Conservation (phyloP, 2,888 invertebrate genomes). For the Leptarthrus brevirostris region DNA sequence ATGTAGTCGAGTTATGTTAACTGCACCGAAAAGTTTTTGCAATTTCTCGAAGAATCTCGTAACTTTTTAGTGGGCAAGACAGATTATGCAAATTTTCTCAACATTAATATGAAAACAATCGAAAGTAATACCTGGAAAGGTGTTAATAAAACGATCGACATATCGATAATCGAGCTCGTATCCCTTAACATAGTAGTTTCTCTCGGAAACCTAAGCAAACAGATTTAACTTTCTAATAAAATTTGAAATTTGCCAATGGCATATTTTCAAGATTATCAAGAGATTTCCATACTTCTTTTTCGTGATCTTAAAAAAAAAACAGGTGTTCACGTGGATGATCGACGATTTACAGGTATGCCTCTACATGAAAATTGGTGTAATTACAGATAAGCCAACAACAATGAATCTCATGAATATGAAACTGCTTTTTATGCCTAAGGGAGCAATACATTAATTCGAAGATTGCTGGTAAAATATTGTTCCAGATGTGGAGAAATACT, state of each 20-base stretch:
- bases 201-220: slow-evolving; percentile 11
- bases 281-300: slow-evolving; percentile 1
- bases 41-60: too few species aligned
- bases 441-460: too few species aligned
- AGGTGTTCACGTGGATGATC: slow-evolving; percentile 1
- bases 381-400: neutral
- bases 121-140: slow-evolving; percentile 6
- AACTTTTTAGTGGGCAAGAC: too few species aligned
- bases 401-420: too few species aligned
- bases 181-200: neutral
- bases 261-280: neutral
- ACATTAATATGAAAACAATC: too few species aligned
- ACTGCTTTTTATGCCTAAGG: too few species aligned
- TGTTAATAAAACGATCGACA: neutral
- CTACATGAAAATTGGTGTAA: slow-evolving; percentile 24
- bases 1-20: too few species aligned
- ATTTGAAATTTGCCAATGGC: slow-evolving; percentile 22
- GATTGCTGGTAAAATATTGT: too few species aligned
- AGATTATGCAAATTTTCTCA: too few species aligned
- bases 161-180: neutral
- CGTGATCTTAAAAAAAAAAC: slow-evolving; percentile 4
- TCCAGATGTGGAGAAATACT: too few species aligned
- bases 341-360: neutral
- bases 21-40: too few species aligned
- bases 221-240: slow-evolving; percentile 29